Percentiles rank a stretch among this genome's conserved stretches.
phyloP scores from a whole-genome alignment of 2,113 vertebrate genomes.

The Chloebia gouldiae region DNA sequence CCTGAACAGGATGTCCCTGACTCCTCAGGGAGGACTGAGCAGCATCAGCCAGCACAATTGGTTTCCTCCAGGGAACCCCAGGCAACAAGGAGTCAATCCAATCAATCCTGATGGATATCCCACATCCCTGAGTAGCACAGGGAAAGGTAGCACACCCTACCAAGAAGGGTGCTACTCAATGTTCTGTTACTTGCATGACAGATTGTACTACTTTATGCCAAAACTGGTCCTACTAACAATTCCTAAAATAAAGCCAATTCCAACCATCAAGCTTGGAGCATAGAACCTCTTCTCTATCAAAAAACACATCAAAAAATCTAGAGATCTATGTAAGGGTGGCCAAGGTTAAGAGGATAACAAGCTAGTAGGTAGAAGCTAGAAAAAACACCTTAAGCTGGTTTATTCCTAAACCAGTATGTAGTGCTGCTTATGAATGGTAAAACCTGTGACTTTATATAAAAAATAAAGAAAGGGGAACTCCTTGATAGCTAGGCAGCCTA shows the following conservation, averaged over 20 bases:
- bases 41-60: accelerated
- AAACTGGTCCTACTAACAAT: not conserved
- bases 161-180: not conserved
- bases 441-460: not conserved
- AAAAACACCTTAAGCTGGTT: not conserved
- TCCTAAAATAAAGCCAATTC: not conserved
- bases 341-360: not conserved
- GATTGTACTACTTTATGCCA: not conserved
- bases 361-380: not conserved
- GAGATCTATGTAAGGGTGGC: not conserved
- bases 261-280: not conserved
- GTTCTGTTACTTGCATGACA: not conserved
- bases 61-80: not conserved
- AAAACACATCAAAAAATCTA: not conserved
- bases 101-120: accelerated
- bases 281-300: not conserved
- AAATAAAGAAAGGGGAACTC: not conserved
- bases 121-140: accelerated
- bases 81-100: not conserved
- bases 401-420: not conserved
- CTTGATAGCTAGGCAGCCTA: not conserved
- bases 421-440: not conserved
- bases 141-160: not conserved
- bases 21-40: accelerated
- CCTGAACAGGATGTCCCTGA: accelerated